phyloP scores from a whole-genome alignment of 2,797 vertebrate species.

The Neostethus bicornis region DNA sequence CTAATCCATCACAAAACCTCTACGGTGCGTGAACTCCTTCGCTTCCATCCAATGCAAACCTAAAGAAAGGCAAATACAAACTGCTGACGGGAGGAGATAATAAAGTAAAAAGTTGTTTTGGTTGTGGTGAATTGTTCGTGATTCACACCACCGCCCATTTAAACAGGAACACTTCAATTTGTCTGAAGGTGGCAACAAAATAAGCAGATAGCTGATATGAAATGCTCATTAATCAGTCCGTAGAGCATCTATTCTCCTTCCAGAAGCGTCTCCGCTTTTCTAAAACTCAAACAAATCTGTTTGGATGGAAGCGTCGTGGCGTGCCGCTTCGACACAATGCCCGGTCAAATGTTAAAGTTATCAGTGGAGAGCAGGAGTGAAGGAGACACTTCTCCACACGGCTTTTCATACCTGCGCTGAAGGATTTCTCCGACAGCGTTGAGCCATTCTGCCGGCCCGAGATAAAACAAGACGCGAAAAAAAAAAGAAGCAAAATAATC shows the following conservation, averaged over 20 bases:
- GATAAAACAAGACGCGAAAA: conserved; percentile 73
- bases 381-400: conserved; percentile 56
- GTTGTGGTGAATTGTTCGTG: conserved; percentile 30
- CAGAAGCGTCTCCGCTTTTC: conserved; percentile 23
- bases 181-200: conserved; percentile 39
- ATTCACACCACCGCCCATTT: conserved; percentile 29
- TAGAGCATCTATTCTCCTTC: conserved; percentile 30
- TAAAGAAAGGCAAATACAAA: conserved; percentile 25
- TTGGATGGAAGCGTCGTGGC: conserved; percentile 33
- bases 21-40: conserved; percentile 39
- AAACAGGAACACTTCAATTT: conserved; percentile 29
- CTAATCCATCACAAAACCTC: conserved; percentile 72
- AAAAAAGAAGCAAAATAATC: conserved; percentile 67
- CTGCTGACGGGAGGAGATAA: conserved; percentile 55
- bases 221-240: conserved; percentile 52
- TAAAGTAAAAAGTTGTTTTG: conserved; percentile 47
- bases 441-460: conserved; percentile 66
- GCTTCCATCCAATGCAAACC: conserved; percentile 35
- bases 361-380: conserved; percentile 77
- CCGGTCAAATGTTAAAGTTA: conserved; percentile 77
- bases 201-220: conserved; percentile 56
- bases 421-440: conserved; percentile 63
- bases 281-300: conserved; percentile 29
- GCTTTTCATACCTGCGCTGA: conserved; percentile 62
- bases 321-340: conserved; percentile 64